These are phyloP conservation scores for Rhimphoctona megacephalus DNA, from an alignment of 2,888 invertebrate genomes.

Conservation along the genomic window DNA sequence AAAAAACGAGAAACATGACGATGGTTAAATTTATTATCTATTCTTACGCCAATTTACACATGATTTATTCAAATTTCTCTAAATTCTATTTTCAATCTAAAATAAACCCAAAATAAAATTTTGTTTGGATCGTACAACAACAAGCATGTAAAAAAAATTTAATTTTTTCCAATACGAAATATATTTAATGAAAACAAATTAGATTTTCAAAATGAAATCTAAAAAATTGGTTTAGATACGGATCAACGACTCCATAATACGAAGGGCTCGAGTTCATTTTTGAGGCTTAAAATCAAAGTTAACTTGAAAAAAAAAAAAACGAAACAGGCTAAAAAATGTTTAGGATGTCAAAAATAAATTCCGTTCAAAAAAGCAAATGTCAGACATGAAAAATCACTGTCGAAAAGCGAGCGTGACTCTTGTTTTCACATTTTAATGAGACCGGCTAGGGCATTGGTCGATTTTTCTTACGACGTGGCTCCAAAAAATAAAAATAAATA, in stretches of 20 bases:
- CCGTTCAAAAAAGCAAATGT: not conserved
- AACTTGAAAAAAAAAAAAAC: not conserved
- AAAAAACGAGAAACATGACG: constrained; percentile 7
- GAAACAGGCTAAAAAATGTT: not conserved
- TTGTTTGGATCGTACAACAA: not conserved
- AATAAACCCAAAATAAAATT: not conserved
- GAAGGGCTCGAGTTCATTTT: not conserved
- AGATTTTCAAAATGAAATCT: not conserved
- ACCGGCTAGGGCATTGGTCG: constrained; percentile 18
- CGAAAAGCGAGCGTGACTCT: constrained; percentile 61
- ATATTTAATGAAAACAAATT: not conserved
- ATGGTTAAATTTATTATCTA: not conserved
- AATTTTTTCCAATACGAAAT: not conserved
- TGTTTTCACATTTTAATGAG: constrained; percentile 28
- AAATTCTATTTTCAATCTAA: not conserved
- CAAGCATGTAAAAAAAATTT: not conserved
- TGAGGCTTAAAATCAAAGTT: not conserved
- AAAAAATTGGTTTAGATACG: not conserved
- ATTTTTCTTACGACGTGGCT: constrained; percentile 15
- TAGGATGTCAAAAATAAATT: not conserved
- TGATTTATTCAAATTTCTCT: not conserved
- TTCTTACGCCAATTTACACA: not conserved
- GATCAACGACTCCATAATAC: not conserved
- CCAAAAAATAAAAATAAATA: constrained; percentile 19
- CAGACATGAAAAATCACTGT: constrained; percentile 50